Percentiles rank a stretch among this genome's conserved stretches.
phyloP scores from a whole-genome alignment of 2,888 invertebrate genomes.

The Lutraria lutraria region DNA sequence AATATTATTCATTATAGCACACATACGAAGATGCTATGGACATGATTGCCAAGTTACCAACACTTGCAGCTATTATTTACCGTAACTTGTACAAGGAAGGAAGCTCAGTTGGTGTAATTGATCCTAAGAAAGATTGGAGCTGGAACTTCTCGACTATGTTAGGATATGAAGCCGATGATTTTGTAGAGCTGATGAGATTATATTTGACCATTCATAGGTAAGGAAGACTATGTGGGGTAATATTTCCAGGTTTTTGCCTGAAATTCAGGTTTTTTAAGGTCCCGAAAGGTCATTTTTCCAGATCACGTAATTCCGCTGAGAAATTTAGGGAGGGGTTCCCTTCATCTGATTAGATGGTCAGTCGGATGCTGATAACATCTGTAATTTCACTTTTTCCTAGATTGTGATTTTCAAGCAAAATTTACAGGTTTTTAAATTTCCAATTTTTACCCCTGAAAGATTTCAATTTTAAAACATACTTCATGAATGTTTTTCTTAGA shows the following conservation, averaged over 20 bases:
- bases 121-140: constrained; percentile 96
- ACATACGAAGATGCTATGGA: constrained; percentile 97
- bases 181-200: constrained; percentile 96
- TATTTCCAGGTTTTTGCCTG: neutral
- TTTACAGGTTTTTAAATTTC: too few relatives aligned
- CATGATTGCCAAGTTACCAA: constrained; percentile 97
- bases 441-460: too few relatives aligned
- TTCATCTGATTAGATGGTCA: too few relatives aligned
- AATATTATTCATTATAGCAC: constrained; percentile 87
- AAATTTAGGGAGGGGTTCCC: too few relatives aligned
- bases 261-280: neutral
- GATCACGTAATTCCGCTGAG: too few relatives aligned
- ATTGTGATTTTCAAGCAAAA: too few relatives aligned
- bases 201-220: constrained; percentile 96
- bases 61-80: constrained; percentile 97
- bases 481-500: too few relatives aligned
- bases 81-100: constrained; percentile 93
- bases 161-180: constrained; percentile 92
- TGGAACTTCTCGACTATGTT: constrained; percentile 96
- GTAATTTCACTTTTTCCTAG: too few relatives aligned
- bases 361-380: too few relatives aligned
- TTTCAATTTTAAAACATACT: too few relatives aligned
- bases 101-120: constrained; percentile 95
- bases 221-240: neutral
- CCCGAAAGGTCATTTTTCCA: too few relatives aligned